Percentiles rank a stretch among this genome's conserved stretches.
phyloP scores from a whole-genome alignment of 2,797 vertebrate genomes.

The Muscicapa comitata region DNA sequence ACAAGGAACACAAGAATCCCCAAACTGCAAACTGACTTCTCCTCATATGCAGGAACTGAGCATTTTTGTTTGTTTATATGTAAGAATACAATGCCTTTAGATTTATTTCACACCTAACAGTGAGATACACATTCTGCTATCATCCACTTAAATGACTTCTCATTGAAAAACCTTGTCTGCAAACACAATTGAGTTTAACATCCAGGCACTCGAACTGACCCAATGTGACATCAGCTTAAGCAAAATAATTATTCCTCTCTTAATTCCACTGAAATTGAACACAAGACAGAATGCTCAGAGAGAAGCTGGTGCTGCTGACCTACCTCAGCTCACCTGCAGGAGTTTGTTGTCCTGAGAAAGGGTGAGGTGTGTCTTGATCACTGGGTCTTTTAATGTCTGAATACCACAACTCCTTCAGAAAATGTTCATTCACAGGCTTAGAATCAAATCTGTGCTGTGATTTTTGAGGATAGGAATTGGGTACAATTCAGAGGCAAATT shows the following conservation, averaged over 20 bases:
- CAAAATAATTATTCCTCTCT: background rate
- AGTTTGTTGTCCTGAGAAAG: background rate
- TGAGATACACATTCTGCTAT: background rate
- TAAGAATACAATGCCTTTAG: background rate
- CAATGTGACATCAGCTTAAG: background rate
- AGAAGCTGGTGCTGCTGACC: background rate
- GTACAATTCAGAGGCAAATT: background rate
- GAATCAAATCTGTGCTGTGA: background rate
- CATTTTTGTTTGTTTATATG: background rate
- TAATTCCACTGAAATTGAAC: background rate
- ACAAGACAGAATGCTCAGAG: background rate
- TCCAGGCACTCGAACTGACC: background rate
- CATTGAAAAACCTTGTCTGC: background rate
- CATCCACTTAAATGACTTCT: background rate
- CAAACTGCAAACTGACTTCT: background rate
- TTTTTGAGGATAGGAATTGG: background rate
- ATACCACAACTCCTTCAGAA: background rate
- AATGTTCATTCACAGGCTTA: background rate
- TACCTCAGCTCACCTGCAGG: background rate
- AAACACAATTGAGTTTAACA: background rate
- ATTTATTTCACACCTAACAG: background rate
- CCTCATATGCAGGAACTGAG: background rate
- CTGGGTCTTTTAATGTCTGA: background rate
- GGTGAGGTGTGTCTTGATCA: background rate
- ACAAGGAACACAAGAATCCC: background rate